Base-by-base conservation (phyloP, 1,140 invertebrate species). In the Mya arenaria region DNA sequence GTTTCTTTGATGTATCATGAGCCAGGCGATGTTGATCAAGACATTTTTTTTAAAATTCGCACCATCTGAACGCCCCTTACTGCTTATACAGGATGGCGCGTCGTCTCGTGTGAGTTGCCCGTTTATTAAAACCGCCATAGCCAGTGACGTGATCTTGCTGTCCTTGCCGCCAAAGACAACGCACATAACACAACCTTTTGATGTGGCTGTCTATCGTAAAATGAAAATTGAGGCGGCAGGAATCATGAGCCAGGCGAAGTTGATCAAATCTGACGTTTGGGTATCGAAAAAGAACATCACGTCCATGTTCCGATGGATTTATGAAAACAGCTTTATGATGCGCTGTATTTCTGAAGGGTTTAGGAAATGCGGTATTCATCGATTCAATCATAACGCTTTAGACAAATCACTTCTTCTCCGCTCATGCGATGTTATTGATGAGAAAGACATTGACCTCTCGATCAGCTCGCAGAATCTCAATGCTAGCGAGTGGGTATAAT, bases 211-310 rank as follows among this genome's bases (percentile, higher is more conserved):
- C n/a, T n/a, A n/a, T n/a, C n/a, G n/a, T n/a, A n/a, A n/a, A n/a
- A n/a, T n/a, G 39, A 72, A 72, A 25, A 72, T 56, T 19, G 44
- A 56, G 25, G 17, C 44, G 10, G 44, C 44, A 25, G 37, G 58
- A 34, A 32, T 72, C 10, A 32, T 72, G 17, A 56, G 44, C 36
- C 44, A 72, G 23, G 69, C 69, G 10, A 72, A 72, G 23, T 2
- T 72, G 3, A 56, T 72, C 39, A 72, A 72, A 32, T 72, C 69
- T 4, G 69, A 72, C 28, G 28, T 72, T 6, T 72, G 69, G 48
- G 25, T 72, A 23, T 55, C 69, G 23, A 72, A 56, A 44, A 72
- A n/a, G 30, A 30, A 56, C 1, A 52, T 72, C 25, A 48, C n/a
- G 23, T 25, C 19, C 44, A 72, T 72, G 44, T 56, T 72, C 25